These are phyloP conservation scores for Rhynchotus rufescens DNA, from an alignment of 2,797 vertebrate species.

Conservation along the genomic window DNA sequence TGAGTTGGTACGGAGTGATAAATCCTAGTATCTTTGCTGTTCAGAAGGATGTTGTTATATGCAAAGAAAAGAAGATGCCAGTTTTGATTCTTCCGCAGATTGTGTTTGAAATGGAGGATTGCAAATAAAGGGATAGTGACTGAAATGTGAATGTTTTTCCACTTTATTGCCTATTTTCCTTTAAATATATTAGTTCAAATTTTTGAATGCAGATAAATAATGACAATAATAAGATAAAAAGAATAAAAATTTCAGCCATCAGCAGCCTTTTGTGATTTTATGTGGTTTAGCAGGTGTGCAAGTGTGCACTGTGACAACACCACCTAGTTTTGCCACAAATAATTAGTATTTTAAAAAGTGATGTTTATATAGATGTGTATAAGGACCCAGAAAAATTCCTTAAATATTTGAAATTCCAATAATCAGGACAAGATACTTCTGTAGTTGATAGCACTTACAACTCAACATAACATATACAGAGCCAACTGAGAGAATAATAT, in stretches of 20 bases:
- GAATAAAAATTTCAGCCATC: neutral
- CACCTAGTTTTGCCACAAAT: neutral
- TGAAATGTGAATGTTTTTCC: neutral
- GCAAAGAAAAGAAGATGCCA: neutral
- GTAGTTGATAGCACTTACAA: neutral
- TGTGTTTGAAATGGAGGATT: neutral
- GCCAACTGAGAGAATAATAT: neutral
- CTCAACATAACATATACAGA: neutral
- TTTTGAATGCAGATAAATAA: neutral
- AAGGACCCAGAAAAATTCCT: neutral
- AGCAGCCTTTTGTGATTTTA: neutral
- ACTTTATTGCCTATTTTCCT: neutral
- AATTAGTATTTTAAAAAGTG: neutral
- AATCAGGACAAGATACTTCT: neutral
- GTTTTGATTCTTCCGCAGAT: neutral
- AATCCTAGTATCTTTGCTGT: neutral
- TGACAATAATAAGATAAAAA: neutral
- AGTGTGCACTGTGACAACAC: neutral
- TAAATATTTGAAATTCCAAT: neutral
- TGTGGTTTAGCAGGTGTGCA: neutral
- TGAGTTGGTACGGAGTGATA: neutral
- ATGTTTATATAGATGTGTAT: neutral
- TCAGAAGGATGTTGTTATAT: neutral
- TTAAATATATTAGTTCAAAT: neutral
- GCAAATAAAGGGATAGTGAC: neutral